These are phyloP conservation scores for Leptinotarsa haldemani DNA, from an alignment of 2,888 invertebrate species.

Conservation along the genomic window DNA sequence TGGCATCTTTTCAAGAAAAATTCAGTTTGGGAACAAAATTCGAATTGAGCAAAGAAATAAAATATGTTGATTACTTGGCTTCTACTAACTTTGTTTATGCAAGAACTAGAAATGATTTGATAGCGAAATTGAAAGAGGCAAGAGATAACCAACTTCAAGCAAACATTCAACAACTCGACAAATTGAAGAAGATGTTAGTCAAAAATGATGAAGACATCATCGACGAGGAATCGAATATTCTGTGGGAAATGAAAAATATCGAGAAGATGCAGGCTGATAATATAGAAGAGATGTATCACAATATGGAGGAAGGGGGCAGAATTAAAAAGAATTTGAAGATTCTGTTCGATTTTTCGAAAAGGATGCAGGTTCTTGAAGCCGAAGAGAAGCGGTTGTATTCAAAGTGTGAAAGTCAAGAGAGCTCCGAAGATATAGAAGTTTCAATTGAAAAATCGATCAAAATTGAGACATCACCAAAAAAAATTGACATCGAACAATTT, in stretches of 20 bases:
- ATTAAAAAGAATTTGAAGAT: conserved; percentile 65
- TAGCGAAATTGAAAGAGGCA: conserved; percentile 67
- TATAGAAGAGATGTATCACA: conserved; percentile 60
- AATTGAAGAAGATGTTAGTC: conserved; percentile 66
- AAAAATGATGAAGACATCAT: conserved; percentile 66
- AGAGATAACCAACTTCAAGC: conserved; percentile 65
- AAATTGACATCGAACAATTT: conserved; percentile 45
- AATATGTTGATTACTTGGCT: conserved; percentile 64
- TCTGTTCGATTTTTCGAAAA: conserved; percentile 59
- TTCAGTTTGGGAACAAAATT: conserved; percentile 66
- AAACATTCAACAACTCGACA: conserved; percentile 55
- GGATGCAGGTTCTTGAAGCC: conserved; percentile 54
- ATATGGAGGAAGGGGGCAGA: conserved; percentile 51
- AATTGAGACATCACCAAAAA: conserved; percentile 44
- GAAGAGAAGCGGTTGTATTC: conserved; percentile 43
- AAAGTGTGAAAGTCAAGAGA: conserved; percentile 23
- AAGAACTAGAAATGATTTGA: conserved; percentile 69
- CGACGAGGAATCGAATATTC: conserved; percentile 59
- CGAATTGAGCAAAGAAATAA: conserved; percentile 68
- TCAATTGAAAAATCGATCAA: conserved; percentile 26
- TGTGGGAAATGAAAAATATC: conserved; percentile 63
- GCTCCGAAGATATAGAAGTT: conserved; percentile 25
- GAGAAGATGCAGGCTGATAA: conserved; percentile 62
- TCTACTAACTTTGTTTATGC: conserved; percentile 71
- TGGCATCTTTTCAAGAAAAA: conserved; percentile 58